Percentiles rank a stretch among this genome's conserved stretches.
Evolutionary conservation across 2,113 vertebrate genomes (phyloP).

Genomic region (Archilochus colubris): DNA sequence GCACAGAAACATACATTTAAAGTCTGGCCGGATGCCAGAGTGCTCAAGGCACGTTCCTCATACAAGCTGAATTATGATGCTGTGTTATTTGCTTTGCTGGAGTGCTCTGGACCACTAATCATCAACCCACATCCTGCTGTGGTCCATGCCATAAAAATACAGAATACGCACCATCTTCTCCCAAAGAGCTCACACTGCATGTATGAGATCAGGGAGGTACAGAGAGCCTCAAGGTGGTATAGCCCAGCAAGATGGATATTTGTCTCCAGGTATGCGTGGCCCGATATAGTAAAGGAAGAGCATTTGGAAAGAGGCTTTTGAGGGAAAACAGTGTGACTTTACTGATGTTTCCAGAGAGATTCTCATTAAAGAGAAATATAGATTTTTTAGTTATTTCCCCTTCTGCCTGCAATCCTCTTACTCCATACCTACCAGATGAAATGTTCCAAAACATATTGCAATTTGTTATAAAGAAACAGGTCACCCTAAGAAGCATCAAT

Average conservation of each 20-base stretch:
- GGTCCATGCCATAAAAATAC: neutral
- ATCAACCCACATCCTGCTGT: rapidly evolving
- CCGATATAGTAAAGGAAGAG: neutral
- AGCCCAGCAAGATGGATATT: neutral
- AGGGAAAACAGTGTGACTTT: neutral
- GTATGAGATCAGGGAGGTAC: neutral
- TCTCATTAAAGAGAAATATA: neutral
- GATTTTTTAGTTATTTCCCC: neutral
- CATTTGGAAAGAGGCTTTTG: neutral
- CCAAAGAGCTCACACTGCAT: neutral
- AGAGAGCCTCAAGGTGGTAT: neutral
- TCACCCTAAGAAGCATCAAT: neutral
- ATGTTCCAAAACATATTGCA: neutral
- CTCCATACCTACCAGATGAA: neutral
- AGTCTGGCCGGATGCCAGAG: conserved; percentile 52
- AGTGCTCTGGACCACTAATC: neutral
- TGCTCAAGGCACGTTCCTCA: conserved; percentile 23
- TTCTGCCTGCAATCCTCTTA: neutral
- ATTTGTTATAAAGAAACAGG: neutral
- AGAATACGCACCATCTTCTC: neutral
- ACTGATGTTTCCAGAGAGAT: neutral
- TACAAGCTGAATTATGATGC: neutral
- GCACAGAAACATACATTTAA: conserved; percentile 71
- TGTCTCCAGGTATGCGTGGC: neutral
- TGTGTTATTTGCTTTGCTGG: neutral